These are phyloP conservation scores for Brachyalestes nurse DNA, from an alignment of 2,797 vertebrate genomes.

Conservation along the genomic window DNA sequence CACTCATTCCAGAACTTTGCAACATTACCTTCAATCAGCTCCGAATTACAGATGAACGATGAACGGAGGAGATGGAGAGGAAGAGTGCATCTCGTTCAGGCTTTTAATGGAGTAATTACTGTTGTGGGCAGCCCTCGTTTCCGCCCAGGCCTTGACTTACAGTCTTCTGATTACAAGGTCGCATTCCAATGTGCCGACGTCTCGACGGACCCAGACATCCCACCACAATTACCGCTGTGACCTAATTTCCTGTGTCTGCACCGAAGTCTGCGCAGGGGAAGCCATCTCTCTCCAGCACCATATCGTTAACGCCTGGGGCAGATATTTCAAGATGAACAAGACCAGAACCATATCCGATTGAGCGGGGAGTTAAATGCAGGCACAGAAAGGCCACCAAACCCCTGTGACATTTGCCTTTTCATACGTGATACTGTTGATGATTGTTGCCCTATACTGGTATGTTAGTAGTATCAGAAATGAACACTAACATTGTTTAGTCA, in stretches of 20 bases:
- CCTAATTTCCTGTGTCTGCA: slow-evolving; percentile 29
- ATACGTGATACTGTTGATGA: background rate
- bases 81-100: slow-evolving; percentile 19
- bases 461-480: background rate
- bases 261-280: slow-evolving; percentile 11
- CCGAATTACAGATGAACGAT: slow-evolving; percentile 21
- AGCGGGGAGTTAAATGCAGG: background rate
- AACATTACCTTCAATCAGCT: slow-evolving; percentile 3
- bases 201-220: slow-evolving; percentile 9
- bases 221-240: slow-evolving; percentile 23
- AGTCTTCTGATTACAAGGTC: slow-evolving; percentile 34
- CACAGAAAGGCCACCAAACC: background rate
- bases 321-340: slow-evolving; percentile 6
- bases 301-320: slow-evolving; percentile 4
- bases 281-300: background rate
- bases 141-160: slow-evolving; percentile 29
- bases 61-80: slow-evolving; percentile 5
- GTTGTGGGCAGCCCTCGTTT: slow-evolving; percentile 21
- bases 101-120: slow-evolving; percentile 30
- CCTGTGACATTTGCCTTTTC: background rate
- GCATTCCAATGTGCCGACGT: slow-evolving; percentile 10
- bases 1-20: background rate
- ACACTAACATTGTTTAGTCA: too few relatives aligned
- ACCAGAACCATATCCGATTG: background rate
- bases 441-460: background rate